A percentile compares a stretch with the other conserved stretches of the same genome.
Conservation (phyloP, 2,113 vertebrate genomes). For the Bubo scandiacus region DNA sequence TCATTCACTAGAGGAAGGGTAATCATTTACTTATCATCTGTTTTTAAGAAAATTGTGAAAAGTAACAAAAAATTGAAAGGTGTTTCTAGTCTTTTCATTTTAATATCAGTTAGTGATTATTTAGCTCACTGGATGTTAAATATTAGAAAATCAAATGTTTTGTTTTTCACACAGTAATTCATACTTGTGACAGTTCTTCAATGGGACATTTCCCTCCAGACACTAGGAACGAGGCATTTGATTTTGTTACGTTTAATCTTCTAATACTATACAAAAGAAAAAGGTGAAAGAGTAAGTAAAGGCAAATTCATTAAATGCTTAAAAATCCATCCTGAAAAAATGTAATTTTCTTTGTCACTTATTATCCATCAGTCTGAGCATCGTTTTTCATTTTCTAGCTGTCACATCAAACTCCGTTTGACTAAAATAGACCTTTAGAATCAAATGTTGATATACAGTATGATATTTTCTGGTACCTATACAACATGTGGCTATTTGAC, state of each 20-base stretch:
- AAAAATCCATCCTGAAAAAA: not conserved
- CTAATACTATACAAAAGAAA: not conserved
- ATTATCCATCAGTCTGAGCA: not conserved
- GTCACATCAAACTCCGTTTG: conserved; percentile 1
- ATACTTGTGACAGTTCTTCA: not conserved
- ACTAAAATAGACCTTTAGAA: conserved; percentile 2
- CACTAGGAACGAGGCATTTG: not conserved
- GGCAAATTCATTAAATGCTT: not conserved
- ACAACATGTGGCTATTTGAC: not conserved
- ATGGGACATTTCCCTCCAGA: not conserved
- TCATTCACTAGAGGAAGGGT: not conserved
- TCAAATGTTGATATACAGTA: not conserved
- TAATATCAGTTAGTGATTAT: not conserved
- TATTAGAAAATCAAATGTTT: not conserved
- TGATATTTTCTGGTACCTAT: not conserved
- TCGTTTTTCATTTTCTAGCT: not conserved
- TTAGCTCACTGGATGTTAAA: not conserved
- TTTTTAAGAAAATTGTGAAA: not conserved
- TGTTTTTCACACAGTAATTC: not conserved
- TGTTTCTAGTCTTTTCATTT: not conserved
- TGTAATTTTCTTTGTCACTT: not conserved
- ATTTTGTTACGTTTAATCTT: not conserved
- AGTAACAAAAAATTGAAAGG: not conserved
- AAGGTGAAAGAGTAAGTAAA: not conserved
- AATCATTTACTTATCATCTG: not conserved